Conservation (phyloP, 2,888 invertebrate genomes). For the Synergus laeviventris region DNA sequence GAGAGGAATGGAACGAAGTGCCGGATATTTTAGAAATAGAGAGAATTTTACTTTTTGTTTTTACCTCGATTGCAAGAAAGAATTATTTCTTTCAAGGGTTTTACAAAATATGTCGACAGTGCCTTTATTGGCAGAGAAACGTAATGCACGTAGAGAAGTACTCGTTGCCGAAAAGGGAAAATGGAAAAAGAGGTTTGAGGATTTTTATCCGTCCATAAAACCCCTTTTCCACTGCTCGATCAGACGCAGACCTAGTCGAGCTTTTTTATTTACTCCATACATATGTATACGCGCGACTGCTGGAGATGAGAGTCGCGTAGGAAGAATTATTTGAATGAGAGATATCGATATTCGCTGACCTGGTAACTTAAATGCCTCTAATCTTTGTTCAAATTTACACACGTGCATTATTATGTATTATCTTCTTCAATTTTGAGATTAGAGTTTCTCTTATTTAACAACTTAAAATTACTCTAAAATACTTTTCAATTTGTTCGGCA, state of each 20-base stretch:
- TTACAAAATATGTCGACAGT: conserved; percentile 34
- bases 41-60: not conserved
- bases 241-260: conserved; percentile 36
- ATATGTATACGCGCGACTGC: conserved; percentile 19
- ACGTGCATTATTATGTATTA: not conserved
- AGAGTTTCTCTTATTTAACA: not conserved
- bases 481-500: not conserved
- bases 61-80: not conserved
- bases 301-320: conserved; percentile 35
- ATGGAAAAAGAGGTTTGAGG: conserved; percentile 36
- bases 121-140: conserved; percentile 37
- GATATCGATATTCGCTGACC: conserved; percentile 35
- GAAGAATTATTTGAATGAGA: conserved; percentile 28
- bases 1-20: not conserved
- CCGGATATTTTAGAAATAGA: not conserved
- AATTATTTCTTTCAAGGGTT: conserved; percentile 17
- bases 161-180: conserved; percentile 35
- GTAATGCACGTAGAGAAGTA: conserved; percentile 31
- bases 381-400: conserved; percentile 20
- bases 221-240: conserved; percentile 36
- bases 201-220: conserved; percentile 35
- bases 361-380: conserved; percentile 25
- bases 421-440: conserved; percentile 26
- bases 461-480: not conserved
- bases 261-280: conserved; percentile 40